A percentile compares a stretch with the other conserved stretches of the same genome.
phyloP scores from a whole-genome alignment of 2,888 invertebrate species.

The Fabriciana adippe region DNA sequence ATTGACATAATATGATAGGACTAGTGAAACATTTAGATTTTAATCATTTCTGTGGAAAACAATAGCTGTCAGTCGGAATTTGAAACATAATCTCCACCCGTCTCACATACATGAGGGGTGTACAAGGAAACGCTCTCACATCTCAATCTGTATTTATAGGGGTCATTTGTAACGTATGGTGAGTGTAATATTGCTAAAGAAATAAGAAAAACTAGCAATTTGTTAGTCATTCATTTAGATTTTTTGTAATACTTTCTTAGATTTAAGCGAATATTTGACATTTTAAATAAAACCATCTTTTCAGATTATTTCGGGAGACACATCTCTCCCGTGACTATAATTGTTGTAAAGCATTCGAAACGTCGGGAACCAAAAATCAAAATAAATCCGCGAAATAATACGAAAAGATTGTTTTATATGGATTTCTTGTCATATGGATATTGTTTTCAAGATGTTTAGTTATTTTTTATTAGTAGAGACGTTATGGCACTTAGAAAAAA shows the following conservation, averaged over 20 bases:
- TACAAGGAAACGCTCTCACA: conserved; percentile 49
- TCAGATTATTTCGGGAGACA: no score
- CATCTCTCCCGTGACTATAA: no score
- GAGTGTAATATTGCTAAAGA: neutral
- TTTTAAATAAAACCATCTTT: no score
- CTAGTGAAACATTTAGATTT: no score
- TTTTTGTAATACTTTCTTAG: no score
- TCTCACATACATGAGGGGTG: conserved; percentile 31
- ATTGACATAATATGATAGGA: no score
- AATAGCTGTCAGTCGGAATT: conserved; percentile 1
- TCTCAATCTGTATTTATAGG: conserved; percentile 43
- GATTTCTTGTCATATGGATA: neutral
- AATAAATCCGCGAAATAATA: no score
- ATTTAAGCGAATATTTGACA: no score
- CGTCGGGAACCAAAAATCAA: no score
- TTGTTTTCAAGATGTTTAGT: neutral
- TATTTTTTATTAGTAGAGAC: neutral
- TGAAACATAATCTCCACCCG: conserved; percentile 13
- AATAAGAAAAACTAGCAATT: neutral
- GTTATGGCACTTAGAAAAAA: neutral
- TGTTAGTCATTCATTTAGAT: conserved; percentile 10
- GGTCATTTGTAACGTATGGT: conserved; percentile 34
- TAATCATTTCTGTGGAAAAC: no score
- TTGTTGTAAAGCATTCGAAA: no score
- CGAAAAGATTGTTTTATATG: no score